phyloP scores from a whole-genome alignment of 2,113 vertebrate species.

The Ranitomeya variabilis region DNA sequence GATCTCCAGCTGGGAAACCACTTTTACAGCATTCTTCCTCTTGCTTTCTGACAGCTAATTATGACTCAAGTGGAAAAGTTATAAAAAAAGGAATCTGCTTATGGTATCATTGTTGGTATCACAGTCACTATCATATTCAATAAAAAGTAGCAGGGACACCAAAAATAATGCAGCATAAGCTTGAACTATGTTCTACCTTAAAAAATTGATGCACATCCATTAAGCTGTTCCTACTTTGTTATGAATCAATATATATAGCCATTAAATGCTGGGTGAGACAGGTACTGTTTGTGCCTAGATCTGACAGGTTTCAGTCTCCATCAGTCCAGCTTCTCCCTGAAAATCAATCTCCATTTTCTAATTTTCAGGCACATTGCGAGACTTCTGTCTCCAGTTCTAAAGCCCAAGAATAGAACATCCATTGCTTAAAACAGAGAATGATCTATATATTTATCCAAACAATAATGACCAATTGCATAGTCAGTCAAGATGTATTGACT shows the following conservation, averaged over 20 bases:
- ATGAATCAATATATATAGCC: slow-evolving; percentile 21
- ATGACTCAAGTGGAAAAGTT: slow-evolving; percentile 66
- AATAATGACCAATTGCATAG: not conserved
- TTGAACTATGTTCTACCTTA: slow-evolving; percentile 28
- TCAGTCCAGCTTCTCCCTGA: not conserved
- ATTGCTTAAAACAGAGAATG: not conserved
- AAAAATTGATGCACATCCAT: slow-evolving; percentile 31
- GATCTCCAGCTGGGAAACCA: slow-evolving; percentile 63
- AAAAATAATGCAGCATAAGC: not conserved
- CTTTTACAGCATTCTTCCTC: slow-evolving; percentile 57
- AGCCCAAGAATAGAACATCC: slow-evolving; percentile 7
- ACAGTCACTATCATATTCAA: slow-evolving; percentile 59
- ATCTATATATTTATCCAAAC: not conserved
- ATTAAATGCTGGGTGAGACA: slow-evolving; percentile 20
- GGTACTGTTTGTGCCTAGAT: not conserved
- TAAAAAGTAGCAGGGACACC: not conserved
- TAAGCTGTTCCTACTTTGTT: not conserved
- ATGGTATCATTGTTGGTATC: slow-evolving; percentile 66
- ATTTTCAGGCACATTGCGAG: slow-evolving; percentile 26
- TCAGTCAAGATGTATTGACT: not conserved
- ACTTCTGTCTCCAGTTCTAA: slow-evolving; percentile 21
- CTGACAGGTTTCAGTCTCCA: slow-evolving; percentile 11
- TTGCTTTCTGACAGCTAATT: slow-evolving; percentile 62
- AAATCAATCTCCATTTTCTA: slow-evolving; percentile 38
- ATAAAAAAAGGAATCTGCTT: slow-evolving; percentile 69